These are phyloP conservation scores for Andrena bucephala DNA, from an alignment of 2,888 invertebrate genomes.

Conservation along the genomic window DNA sequence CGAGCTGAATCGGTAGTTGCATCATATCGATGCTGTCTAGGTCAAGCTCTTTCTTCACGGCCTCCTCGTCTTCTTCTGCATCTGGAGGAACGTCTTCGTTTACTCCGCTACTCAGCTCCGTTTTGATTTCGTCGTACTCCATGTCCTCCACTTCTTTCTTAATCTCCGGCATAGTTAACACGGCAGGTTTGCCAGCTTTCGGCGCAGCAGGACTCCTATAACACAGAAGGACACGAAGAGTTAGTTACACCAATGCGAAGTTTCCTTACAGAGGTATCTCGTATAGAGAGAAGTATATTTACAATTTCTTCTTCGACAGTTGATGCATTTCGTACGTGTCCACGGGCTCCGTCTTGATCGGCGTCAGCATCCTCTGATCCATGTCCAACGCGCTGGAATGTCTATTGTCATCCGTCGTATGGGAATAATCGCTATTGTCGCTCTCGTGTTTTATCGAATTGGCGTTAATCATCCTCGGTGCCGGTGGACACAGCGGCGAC, in stretches of 20 bases:
- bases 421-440: slow-evolving; percentile 80
- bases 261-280: not conserved
- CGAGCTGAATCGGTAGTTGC: slow-evolving; percentile 91
- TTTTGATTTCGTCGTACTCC: slow-evolving; percentile 80
- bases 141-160: slow-evolving; percentile 82
- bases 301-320: slow-evolving; percentile 75
- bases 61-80: slow-evolving; percentile 79
- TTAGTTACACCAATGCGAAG: not conserved
- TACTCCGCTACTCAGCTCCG: slow-evolving; percentile 69
- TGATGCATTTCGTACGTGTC: slow-evolving; percentile 76
- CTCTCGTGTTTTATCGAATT: slow-evolving; percentile 78
- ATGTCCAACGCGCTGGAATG: slow-evolving; percentile 74
- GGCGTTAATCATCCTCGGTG: slow-evolving; percentile 83
- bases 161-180: slow-evolving; percentile 75
- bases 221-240: not conserved
- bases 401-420: slow-evolving; percentile 78
- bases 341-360: slow-evolving; percentile 78
- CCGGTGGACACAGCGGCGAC: slow-evolving; percentile 79
- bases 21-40: slow-evolving; percentile 90
- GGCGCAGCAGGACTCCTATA: slow-evolving; percentile 74
- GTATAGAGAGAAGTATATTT: slow-evolving; percentile 20
- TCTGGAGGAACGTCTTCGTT: slow-evolving; percentile 74
- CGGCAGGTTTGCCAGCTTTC: slow-evolving; percentile 70
- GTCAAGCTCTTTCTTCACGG: slow-evolving; percentile 84
- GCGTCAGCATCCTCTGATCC: slow-evolving; percentile 74